Percentiles rank a stretch among this genome's conserved stretches.
Evolutionary conservation across 2,888 invertebrate species (phyloP).

Genomic region (Phaedon cochleariae): DNA sequence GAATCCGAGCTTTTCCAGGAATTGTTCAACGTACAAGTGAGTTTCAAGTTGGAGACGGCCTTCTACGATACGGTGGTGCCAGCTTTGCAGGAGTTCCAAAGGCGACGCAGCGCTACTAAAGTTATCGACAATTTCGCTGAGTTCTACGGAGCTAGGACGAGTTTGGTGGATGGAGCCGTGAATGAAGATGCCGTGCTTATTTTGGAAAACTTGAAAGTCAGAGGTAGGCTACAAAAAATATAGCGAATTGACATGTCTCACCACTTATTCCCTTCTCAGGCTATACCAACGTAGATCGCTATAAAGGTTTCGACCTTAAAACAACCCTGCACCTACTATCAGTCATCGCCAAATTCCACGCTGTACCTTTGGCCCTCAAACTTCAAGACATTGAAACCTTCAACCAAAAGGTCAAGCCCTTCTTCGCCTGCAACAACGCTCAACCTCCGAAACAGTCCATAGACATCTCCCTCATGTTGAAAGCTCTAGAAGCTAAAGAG

Average conservation of each 20-base stretch:
- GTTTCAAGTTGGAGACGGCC: slow-evolving; percentile 65
- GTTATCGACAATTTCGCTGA: slow-evolving; percentile 57
- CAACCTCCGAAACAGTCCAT: neutral
- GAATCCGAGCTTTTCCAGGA: slow-evolving; percentile 63
- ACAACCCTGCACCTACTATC: slow-evolving; percentile 60
- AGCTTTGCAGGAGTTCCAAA: slow-evolving; percentile 60
- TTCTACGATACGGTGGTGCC: slow-evolving; percentile 64
- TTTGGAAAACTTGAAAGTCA: slow-evolving; percentile 63
- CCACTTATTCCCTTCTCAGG: too few relatives aligned
- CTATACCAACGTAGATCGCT: slow-evolving; percentile 61
- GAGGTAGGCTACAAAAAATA: too few relatives aligned
- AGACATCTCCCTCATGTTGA: neutral
- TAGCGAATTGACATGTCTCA: too few relatives aligned
- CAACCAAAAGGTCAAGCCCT: slow-evolving; percentile 52
- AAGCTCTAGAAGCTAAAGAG: slow-evolving; percentile 10
- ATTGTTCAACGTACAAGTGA: slow-evolving; percentile 63
- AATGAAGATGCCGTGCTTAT: slow-evolving; percentile 65
- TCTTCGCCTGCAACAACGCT: slow-evolving; percentile 17
- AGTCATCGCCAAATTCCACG: slow-evolving; percentile 65
- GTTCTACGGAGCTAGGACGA: slow-evolving; percentile 46
- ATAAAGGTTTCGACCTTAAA: slow-evolving; percentile 61
- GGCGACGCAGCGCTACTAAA: slow-evolving; percentile 57
- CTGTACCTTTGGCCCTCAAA: slow-evolving; percentile 65
- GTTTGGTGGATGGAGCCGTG: slow-evolving; percentile 51
- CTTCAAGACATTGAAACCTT: slow-evolving; percentile 57